These are phyloP conservation scores for Ferrisia virgata DNA, from an alignment of 2,888 invertebrate genomes.

Conservation along the genomic window DNA sequence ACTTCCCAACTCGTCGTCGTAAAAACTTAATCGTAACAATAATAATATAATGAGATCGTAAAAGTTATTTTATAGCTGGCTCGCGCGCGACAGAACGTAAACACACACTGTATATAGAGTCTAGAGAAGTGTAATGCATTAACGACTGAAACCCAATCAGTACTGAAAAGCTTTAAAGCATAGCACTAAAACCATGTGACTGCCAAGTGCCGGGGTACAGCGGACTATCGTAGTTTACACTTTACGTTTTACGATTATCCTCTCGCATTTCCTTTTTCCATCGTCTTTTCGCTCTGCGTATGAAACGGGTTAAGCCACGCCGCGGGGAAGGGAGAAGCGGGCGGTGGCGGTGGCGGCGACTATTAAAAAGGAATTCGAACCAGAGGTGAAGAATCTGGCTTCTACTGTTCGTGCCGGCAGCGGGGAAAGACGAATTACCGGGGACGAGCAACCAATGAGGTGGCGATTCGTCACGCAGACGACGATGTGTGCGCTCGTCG, in stretches of 20 bases:
- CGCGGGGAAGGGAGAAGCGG: conserved; percentile 26
- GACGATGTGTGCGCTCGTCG: conserved; percentile 27
- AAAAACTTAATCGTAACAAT: conserved; percentile 42
- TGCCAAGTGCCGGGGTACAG: conserved; percentile 43
- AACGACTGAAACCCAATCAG: conserved; percentile 44
- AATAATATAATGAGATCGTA: conserved; percentile 44
- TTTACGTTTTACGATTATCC: conserved; percentile 42
- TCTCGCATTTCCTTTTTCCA: conserved; percentile 52
- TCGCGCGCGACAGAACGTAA: conserved; percentile 44
- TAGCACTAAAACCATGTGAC: conserved; percentile 43
- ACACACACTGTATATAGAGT: conserved; percentile 37
- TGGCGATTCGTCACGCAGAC: conserved; percentile 46
- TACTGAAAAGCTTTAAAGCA: conserved; percentile 41
- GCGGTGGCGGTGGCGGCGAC: conserved; percentile 29
- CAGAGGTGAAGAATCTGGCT: conserved; percentile 38
- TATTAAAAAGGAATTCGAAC: conserved; percentile 41
- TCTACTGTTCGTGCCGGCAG: background rate
- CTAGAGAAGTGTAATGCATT: conserved; percentile 37
- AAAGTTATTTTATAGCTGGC: conserved; percentile 43
- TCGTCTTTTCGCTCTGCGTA: conserved; percentile 54
- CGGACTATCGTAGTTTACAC: conserved; percentile 42
- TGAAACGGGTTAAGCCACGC: conserved; percentile 52
- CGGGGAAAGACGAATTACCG: conserved; percentile 33
- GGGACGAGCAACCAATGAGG: conserved; percentile 49
- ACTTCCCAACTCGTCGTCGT: conserved; percentile 34